Base-by-base conservation (phyloP, 23 tunicate species). In the Oikopleura albicans region DNA sequence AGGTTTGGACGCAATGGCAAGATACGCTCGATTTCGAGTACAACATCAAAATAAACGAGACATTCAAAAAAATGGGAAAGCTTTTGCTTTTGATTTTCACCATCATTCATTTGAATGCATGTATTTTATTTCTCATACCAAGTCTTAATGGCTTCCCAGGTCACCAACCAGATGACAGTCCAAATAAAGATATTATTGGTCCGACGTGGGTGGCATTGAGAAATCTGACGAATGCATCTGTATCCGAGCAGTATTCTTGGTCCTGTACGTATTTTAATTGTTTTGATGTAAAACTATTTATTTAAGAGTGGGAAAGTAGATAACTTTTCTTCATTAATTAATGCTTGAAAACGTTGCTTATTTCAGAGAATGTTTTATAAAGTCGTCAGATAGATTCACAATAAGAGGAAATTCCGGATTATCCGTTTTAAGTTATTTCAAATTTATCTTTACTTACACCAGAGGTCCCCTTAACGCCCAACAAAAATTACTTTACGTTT, bases 71-170 rank as follows among this genome's bases (percentile, higher is more conserved):
- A n/a, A 88, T 93, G 12, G 90, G 90, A 66, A 93, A 93, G 40
- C 90, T 93, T 0, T 91, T 93, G 38, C 88, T 91, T 40, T 66
- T 89, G 84, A 93, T 93, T 86, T 39, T 93, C 66, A 39, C 90
- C 83, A 88, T 93, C 40, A 93, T 92, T 0, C 98, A 93, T 83
- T 87, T 89, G 94, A 93, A 93, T 59, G 98, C 94, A 0, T 89
- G 94, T 41, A 87, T 93, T 40, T 94, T 89, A 79, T 93, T 91
- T 75, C 66, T 93, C 40, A 87, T 93, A 0, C 98, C 98, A 4
- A 87, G 88, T 91, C 76, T 93, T 0, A 66, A 89, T 40, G 91
- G 86, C 39, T 93, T 86, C 40, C 98, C 98, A 1, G 57, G 16
- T 8, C 59, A 22, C 8, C 16, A 49, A 49, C 22, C 8, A 8